Percentiles rank a stretch among this genome's conserved stretches.
These are phyloP conservation scores for Apeltes quadracus DNA, from an alignment of 2,113 vertebrate species.

Conservation along the genomic window DNA sequence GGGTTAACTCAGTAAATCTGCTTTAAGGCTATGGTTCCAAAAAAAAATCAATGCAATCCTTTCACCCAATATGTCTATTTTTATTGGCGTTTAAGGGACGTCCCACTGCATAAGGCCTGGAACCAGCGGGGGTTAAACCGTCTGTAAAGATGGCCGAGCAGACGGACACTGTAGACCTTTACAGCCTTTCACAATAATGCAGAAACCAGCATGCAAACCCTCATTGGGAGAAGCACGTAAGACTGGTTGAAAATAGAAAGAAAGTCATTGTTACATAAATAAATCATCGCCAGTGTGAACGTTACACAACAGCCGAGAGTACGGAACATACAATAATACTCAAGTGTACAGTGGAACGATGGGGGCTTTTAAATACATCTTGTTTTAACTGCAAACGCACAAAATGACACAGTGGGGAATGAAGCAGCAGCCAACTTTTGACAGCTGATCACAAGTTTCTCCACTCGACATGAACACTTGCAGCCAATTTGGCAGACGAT, in stretches of 20 bases:
- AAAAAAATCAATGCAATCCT: not conserved
- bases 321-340: not conserved
- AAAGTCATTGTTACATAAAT: constrained; percentile 19
- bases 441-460: constrained; percentile 59
- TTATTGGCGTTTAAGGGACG: not conserved
- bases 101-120: not conserved
- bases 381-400: constrained; percentile 9
- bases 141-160: not conserved
- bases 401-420: constrained; percentile 24
- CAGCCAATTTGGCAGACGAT: constrained; percentile 33
- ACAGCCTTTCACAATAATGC: too few species aligned
- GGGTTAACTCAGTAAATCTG: not conserved
- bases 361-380: not conserved
- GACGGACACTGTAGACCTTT: not conserved
- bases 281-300: constrained; percentile 8
- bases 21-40: not conserved
- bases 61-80: not conserved
- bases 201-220: not conserved
- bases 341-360: constrained; percentile 8
- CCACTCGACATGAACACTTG: constrained; percentile 36
- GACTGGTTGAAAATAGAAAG: constrained; percentile 8
- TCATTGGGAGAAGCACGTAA: not conserved
- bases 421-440: constrained; percentile 35
- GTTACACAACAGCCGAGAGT: constrained; percentile 28
- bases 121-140: not conserved